These are phyloP conservation scores for Anolis sagrei DNA, from an alignment of 2,113 vertebrate species.

Conservation along the genomic window DNA sequence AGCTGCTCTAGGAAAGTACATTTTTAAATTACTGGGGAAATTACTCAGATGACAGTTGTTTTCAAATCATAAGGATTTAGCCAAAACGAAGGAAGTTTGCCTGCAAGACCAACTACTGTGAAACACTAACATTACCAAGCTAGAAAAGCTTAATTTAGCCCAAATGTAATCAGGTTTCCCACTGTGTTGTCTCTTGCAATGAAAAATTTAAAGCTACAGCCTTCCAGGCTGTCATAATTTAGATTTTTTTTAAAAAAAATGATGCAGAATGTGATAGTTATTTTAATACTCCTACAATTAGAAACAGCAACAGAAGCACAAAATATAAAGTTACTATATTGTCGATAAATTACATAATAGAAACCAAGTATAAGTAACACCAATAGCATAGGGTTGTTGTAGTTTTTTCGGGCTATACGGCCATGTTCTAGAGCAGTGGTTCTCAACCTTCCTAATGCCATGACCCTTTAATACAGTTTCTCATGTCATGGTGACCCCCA, in stretches of 20 bases:
- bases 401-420: no score
- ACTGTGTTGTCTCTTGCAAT: conserved; percentile 50
- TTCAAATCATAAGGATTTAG: not conserved
- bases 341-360: conserved; percentile 35
- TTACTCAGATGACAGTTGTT: conserved; percentile 13
- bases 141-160: conserved; percentile 45
- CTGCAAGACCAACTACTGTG: conserved; percentile 41
- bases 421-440: no score
- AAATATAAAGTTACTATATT: conserved; percentile 14
- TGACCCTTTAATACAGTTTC: no score
- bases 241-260: conserved; percentile 32
- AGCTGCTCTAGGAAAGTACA: conserved; percentile 14
- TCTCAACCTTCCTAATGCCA: no score
- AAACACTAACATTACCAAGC: conserved; percentile 37
- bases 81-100: not conserved
- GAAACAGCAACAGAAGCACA: not conserved
- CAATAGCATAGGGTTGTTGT: no score
- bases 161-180: conserved; percentile 34
- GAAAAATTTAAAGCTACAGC: conserved; percentile 41
- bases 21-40: not conserved
- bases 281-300: not conserved
- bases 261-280: not conserved
- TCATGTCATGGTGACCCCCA: no score
- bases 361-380: conserved; percentile 1
- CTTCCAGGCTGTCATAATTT: conserved; percentile 14